A percentile compares a stretch with the other conserved stretches of the same genome.
These are phyloP conservation scores for Hydractinia symbiolongicarpus DNA, from an alignment of 30 jellyfish, hydroid and myxozoan species.

Conservation along the genomic window DNA sequence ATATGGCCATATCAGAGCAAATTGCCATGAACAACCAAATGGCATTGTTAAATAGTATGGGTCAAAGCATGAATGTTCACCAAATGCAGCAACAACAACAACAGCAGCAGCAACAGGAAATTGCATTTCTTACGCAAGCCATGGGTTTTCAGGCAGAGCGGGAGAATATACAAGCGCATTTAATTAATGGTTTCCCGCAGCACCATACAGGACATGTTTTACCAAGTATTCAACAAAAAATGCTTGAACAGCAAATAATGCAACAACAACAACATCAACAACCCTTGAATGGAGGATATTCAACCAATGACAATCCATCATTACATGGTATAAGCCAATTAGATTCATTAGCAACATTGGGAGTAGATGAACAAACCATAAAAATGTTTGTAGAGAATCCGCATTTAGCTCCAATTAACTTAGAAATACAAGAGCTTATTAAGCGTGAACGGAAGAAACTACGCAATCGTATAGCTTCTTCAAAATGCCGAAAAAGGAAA, in stretches of 20 bases:
- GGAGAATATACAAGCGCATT: conserved; percentile 28
- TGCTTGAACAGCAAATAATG: conserved; percentile 36
- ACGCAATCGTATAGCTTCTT: conserved; percentile 94
- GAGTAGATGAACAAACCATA: conserved; percentile 69
- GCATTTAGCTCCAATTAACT: conserved; percentile 84
- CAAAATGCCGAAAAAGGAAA: conserved; percentile 92
- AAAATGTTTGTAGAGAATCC: conserved; percentile 80
- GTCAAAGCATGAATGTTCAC: conserved; percentile 57
- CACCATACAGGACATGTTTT: conserved; percentile 15
- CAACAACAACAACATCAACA: conserved; percentile 34
- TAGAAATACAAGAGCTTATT: conserved; percentile 92
- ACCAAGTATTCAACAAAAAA: conserved; percentile 24
- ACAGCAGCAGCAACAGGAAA: conserved; percentile 74
- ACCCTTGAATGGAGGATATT: conserved; percentile 39
- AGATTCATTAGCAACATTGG: conserved; percentile 26
- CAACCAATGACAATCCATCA: conserved; percentile 61
- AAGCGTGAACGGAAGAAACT: conserved; percentile 93
- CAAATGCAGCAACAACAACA: conserved; percentile 42
- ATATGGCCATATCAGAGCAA: conserved; percentile 55
- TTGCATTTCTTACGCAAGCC: conserved; percentile 85
- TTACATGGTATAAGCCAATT: conserved; percentile 46
- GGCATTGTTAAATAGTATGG: conserved; percentile 56
- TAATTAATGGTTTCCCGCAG: background rate
- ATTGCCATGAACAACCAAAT: conserved; percentile 61
- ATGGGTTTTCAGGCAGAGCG: conserved; percentile 83